A percentile compares a stretch with the other conserved stretches of the same genome.
These are phyloP conservation scores for Criorhina ranunculi DNA, from an alignment of 2,888 invertebrate species.

Conservation along the genomic window DNA sequence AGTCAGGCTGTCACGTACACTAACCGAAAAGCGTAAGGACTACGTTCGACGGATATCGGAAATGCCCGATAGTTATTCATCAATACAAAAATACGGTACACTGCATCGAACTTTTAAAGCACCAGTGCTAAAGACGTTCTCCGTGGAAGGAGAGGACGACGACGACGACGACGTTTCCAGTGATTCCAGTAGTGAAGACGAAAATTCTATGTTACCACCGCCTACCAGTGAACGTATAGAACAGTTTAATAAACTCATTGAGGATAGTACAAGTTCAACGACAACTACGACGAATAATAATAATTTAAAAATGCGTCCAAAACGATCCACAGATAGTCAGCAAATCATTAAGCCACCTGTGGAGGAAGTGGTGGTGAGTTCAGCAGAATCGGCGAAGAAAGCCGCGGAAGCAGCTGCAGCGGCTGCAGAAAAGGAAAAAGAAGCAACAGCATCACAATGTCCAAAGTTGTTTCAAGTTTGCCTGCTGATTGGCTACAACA, in stretches of 20 bases:
- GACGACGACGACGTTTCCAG: slow-evolving; percentile 63
- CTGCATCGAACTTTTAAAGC: slow-evolving; percentile 78
- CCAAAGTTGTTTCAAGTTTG: slow-evolving; percentile 88
- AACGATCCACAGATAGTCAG: slow-evolving; percentile 62
- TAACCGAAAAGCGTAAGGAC: slow-evolving; percentile 88
- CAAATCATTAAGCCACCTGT: slow-evolving; percentile 71
- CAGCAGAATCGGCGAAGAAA: slow-evolving; percentile 50
- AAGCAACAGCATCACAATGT: slow-evolving; percentile 47
- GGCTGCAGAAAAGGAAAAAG: slow-evolving; percentile 64
- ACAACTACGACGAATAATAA: slow-evolving; percentile 63
- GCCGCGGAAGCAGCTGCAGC: slow-evolving; percentile 54
- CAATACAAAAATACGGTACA: slow-evolving; percentile 78
- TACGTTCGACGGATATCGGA: slow-evolving; percentile 88
- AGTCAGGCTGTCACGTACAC: slow-evolving; percentile 84
- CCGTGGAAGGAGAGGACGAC: slow-evolving; percentile 70
- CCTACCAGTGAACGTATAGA: slow-evolving; percentile 74
- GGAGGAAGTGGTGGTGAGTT: slow-evolving; percentile 45
- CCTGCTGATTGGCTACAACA: slow-evolving; percentile 88
- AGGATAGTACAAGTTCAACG: slow-evolving; percentile 61
- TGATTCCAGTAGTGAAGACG: slow-evolving; percentile 67
- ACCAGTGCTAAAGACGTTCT: slow-evolving; percentile 77
- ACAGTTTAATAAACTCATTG: slow-evolving; percentile 76
- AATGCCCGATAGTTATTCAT: slow-evolving; percentile 84
- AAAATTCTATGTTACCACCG: slow-evolving; percentile 65
- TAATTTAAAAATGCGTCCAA: slow-evolving; percentile 69